Evolutionary conservation across 2,797 vertebrate genomes (phyloP).

Genomic region (Cyclura pinguis): DNA sequence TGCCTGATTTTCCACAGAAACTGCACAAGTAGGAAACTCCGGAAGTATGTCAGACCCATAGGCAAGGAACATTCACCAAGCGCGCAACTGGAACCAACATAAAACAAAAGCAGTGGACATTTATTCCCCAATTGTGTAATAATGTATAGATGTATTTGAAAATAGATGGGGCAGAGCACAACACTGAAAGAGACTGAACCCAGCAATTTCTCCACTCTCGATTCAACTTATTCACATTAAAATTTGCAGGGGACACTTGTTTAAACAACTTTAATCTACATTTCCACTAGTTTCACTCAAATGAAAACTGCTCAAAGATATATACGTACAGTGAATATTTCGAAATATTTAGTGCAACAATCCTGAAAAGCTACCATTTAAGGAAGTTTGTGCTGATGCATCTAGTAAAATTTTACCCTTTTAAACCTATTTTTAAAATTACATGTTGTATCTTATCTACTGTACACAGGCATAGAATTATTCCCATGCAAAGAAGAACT

Average conservation of each 20-base stretch:
- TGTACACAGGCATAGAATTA: conserved; percentile 74
- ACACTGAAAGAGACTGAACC: conserved; percentile 64
- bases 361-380: conserved; percentile 78
- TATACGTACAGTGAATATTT: conserved; percentile 80
- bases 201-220: conserved; percentile 67
- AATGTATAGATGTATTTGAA: conserved; percentile 79
- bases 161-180: conserved; percentile 60
- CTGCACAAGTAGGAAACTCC: neutral
- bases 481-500: conserved; percentile 73
- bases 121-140: conserved; percentile 83
- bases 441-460: conserved; percentile 78
- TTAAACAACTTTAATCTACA: conserved; percentile 76
- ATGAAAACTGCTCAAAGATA: conserved; percentile 78
- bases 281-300: conserved; percentile 73
- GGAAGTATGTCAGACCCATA: neutral
- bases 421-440: conserved; percentile 76
- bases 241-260: conserved; percentile 68
- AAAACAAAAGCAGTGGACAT: conserved; percentile 82
- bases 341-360: conserved; percentile 81
- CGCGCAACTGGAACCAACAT: conserved; percentile 76
- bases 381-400: conserved; percentile 79
- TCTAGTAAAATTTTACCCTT: conserved; percentile 73
- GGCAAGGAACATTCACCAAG: conserved; percentile 66
- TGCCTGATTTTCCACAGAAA: neutral
- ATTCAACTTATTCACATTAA: conserved; percentile 78